These are phyloP conservation scores for Portevinia maculata DNA, from an alignment of 2,888 invertebrate genomes.

Conservation along the genomic window DNA sequence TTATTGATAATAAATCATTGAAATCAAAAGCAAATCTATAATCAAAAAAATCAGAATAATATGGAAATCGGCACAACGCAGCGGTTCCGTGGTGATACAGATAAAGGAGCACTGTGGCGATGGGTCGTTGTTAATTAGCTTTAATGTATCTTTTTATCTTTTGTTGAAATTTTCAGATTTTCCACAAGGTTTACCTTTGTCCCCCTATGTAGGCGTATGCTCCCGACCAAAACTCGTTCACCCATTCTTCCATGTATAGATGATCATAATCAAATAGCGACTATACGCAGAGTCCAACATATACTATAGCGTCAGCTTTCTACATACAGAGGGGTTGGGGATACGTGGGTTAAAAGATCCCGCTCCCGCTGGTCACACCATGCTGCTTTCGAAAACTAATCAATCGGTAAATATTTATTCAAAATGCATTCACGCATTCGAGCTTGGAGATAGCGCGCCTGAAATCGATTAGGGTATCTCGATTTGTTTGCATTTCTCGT, in stretches of 20 bases:
- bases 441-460: constrained; percentile 39
- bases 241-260: constrained; percentile 39
- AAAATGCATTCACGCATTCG: constrained; percentile 71
- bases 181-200: constrained; percentile 60
- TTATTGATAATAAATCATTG: constrained; percentile 69
- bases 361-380: constrained; percentile 36
- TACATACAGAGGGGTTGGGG: neutral
- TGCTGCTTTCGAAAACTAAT: constrained; percentile 69
- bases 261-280: constrained; percentile 68
- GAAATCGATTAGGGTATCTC: constrained; percentile 71
- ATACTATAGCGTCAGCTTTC: constrained; percentile 9
- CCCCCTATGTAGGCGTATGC: constrained; percentile 48
- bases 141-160: constrained; percentile 67
- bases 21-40: constrained; percentile 73
- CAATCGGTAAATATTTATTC: constrained; percentile 73
- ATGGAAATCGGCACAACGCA: constrained; percentile 55
- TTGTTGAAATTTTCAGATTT: constrained; percentile 55
- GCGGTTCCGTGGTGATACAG: constrained; percentile 1
- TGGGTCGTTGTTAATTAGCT: constrained; percentile 62
- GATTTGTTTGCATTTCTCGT: constrained; percentile 57
- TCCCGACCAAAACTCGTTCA: constrained; percentile 30
- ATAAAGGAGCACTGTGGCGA: constrained; percentile 6
- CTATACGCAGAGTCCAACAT: neutral
- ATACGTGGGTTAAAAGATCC: neutral
- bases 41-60: constrained; percentile 72